phyloP scores from a whole-genome alignment of 2,797 vertebrate species.

The Phrynocephalus forsythii region DNA sequence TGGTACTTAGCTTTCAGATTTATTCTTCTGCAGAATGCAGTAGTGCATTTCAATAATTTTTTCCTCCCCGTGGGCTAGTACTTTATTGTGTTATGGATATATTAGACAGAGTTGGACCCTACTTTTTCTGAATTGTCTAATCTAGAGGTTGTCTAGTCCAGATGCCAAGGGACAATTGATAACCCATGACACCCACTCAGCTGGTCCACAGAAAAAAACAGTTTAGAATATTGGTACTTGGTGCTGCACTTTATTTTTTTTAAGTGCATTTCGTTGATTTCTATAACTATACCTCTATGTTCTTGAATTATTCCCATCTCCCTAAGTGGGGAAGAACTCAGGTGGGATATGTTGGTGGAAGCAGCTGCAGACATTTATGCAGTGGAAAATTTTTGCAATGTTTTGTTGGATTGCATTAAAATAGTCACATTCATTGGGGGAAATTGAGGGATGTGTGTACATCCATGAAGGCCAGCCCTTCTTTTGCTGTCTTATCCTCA shows the following conservation, averaged over 20 bases:
- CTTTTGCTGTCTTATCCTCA: background rate
- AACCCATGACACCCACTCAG: background rate
- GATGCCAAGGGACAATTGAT: background rate
- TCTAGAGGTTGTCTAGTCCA: background rate
- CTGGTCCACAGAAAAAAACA: background rate
- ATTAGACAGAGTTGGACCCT: background rate
- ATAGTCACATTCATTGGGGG: background rate
- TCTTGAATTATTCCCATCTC: background rate
- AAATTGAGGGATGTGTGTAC: background rate
- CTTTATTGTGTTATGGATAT: background rate
- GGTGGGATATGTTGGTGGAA: background rate
- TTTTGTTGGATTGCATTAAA: too few species aligned
- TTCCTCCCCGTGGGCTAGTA: background rate
- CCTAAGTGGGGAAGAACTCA: background rate
- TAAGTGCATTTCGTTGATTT: background rate
- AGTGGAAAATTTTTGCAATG: background rate
- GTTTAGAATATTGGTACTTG: background rate
- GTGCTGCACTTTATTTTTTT: background rate
- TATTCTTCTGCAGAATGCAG: conserved; percentile 36
- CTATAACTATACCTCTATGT: too few species aligned
- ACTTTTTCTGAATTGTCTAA: background rate
- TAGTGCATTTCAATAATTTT: conserved; percentile 12
- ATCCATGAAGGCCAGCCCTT: background rate
- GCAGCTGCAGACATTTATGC: background rate
- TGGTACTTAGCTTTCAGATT: conserved; percentile 35